A percentile compares a stretch with the other conserved stretches of the same genome.
Evolutionary conservation across 1,140 invertebrate genomes (phyloP).

Genomic region (Triops longicaudatus): DNA sequence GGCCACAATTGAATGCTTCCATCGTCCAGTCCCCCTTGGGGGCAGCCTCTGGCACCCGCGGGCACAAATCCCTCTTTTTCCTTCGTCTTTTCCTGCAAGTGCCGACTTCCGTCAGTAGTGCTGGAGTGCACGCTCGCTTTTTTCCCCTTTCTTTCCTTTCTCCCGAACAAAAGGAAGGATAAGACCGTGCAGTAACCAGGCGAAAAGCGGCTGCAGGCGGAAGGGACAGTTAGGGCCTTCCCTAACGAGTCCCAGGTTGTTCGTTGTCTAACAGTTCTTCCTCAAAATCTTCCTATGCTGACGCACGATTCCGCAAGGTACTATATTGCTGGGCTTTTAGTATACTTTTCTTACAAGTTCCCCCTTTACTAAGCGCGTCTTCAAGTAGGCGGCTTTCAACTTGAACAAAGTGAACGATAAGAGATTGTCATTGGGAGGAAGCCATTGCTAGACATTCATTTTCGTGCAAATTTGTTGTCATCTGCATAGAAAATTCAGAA

Average conservation of each 20-base stretch:
- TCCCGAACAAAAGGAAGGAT: not conserved
- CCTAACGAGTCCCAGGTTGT: not conserved
- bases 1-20: conserved; percentile 10
- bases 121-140: not conserved
- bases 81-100: not conserved
- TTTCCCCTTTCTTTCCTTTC: not conserved
- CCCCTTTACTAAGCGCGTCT: not conserved
- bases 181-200: not conserved
- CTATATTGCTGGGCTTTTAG: not conserved
- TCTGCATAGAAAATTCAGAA: too few relatives aligned
- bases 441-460: too few relatives aligned
- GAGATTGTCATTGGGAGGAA: too few relatives aligned
- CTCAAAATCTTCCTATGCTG: not conserved
- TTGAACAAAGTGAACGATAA: too few relatives aligned
- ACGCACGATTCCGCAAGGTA: not conserved
- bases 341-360: not conserved
- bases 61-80: not conserved
- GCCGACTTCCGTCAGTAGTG: not conserved
- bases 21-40: not conserved
- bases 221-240: not conserved
- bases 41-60: not conserved
- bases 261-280: not conserved
- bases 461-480: too few relatives aligned
- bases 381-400: too few relatives aligned
- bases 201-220: not conserved